A percentile compares a stretch with the other conserved stretches of the same genome.
Evolutionary conservation across 2,888 invertebrate species (phyloP).

Genomic region (Lasioglossum lativentre): DNA sequence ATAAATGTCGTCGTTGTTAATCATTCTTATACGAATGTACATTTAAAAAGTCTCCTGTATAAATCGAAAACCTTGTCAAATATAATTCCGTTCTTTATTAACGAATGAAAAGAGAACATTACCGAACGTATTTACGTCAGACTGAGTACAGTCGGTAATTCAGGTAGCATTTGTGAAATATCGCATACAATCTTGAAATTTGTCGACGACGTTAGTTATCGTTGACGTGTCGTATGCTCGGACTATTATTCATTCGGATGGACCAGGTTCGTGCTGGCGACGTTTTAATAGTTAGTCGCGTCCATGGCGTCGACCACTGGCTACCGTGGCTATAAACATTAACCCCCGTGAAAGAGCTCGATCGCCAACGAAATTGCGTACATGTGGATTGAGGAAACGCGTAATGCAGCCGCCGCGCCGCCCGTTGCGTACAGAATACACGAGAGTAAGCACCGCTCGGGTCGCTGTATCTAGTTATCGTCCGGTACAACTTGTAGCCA

Average conservation of each 20-base stretch:
- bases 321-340: conserved; percentile 54
- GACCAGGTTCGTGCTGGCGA: conserved; percentile 33
- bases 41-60: too few species aligned
- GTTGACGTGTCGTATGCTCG: conserved; percentile 62
- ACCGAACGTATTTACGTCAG: too few species aligned
- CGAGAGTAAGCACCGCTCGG: conserved; percentile 19
- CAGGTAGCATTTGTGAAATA: conserved; percentile 36
- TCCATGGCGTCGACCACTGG: conserved; percentile 43
- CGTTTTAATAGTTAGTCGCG: conserved; percentile 49
- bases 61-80: too few species aligned
- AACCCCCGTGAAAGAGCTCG: conserved; percentile 34
- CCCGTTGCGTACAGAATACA: conserved; percentile 39
- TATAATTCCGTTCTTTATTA: too few species aligned
- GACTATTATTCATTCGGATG: conserved; percentile 72
- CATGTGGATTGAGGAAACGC: conserved; percentile 46
- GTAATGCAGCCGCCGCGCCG: conserved; percentile 23
- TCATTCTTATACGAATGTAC: too few species aligned
- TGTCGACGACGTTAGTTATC: conserved; percentile 71
- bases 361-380: conserved; percentile 49
- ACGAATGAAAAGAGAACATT: too few species aligned
- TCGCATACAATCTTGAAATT: conserved; percentile 74
- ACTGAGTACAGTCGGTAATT: not conserved
- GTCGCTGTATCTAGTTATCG: conserved; percentile 56
- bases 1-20: too few species aligned
- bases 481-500: conserved; percentile 49